phyloP scores from a whole-genome alignment of 2,797 vertebrate genomes.

The Sorex maritimensis region DNA sequence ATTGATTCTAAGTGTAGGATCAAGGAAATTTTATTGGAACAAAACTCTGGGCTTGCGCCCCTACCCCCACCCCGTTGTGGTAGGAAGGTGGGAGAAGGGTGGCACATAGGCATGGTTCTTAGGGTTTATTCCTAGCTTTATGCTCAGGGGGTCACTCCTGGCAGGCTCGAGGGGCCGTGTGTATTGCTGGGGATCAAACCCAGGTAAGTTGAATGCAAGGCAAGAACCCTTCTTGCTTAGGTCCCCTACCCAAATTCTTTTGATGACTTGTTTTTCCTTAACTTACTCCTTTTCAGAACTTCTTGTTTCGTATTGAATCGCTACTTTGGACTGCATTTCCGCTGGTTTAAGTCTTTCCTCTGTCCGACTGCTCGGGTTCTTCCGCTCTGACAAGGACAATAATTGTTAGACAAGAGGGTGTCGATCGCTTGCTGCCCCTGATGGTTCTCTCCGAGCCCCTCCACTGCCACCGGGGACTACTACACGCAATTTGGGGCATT shows the following conservation, averaged over 20 bases:
- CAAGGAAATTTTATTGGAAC: background rate
- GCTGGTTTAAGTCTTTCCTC: background rate
- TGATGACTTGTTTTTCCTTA: conserved; percentile 13
- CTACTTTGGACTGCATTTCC: background rate
- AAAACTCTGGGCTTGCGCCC: background rate
- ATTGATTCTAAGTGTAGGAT: conserved; percentile 23
- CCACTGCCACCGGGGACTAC: accelerated
- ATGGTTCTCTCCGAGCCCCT: background rate
- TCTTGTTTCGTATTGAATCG: background rate
- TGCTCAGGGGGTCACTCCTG: too few species aligned
- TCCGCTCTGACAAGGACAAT: background rate
- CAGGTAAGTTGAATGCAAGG: too few species aligned
- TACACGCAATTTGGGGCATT: background rate
- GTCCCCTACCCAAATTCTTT: background rate
- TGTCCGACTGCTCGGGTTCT: conserved; percentile 12
- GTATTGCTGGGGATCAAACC: too few species aligned
- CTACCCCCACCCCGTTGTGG: too few species aligned
- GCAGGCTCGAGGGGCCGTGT: too few species aligned
- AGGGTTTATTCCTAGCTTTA: too few species aligned
- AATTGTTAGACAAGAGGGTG: background rate
- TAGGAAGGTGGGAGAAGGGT: too few species aligned
- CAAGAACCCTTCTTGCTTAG: too few species aligned
- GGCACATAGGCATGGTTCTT: too few species aligned
- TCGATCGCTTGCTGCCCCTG: background rate
- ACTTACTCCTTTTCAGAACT: background rate